Evolutionary conservation across 2,888 invertebrate species (phyloP).

Genomic region (Caenorhabditis sulstoni): DNA sequence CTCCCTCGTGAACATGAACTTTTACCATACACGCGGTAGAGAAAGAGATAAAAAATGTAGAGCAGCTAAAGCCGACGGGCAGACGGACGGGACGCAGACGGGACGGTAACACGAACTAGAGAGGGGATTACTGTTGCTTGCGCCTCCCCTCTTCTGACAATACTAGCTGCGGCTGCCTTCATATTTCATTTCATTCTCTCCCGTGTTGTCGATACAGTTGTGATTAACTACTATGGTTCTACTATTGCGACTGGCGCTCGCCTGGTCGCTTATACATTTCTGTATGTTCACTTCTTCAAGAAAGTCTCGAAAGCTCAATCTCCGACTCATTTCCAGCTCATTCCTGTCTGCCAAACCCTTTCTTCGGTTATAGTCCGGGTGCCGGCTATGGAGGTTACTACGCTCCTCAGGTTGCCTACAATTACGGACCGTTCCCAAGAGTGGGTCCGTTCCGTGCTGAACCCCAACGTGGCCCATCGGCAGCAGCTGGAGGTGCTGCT

Average conservation of each 20-base stretch:
- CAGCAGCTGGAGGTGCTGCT: constrained; percentile 46
- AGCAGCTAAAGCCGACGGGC: constrained; percentile 49
- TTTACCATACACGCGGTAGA: constrained; percentile 19
- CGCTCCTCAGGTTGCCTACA: constrained; percentile 39
- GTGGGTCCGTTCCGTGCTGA: constrained; percentile 71
- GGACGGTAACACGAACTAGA: constrained; percentile 52
- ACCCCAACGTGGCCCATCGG: constrained; percentile 57
- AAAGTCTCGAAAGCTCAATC: neutral
- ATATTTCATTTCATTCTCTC: constrained; percentile 46
- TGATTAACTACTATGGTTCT: constrained; percentile 52
- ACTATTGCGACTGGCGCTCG: constrained; percentile 41
- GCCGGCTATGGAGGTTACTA: constrained; percentile 57
- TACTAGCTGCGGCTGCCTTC: constrained; percentile 43
- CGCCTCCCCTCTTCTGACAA: constrained; percentile 57
- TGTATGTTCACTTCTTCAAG: constrained; percentile 18
- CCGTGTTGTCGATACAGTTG: constrained; percentile 49
- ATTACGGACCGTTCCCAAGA: constrained; percentile 54
- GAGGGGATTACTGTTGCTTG: constrained; percentile 58
- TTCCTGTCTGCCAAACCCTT: constrained; percentile 63
- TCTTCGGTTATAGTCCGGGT: constrained; percentile 60
- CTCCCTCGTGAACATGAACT: constrained; percentile 32
- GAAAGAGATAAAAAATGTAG: constrained; percentile 53
- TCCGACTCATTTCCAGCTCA: constrained; percentile 24
- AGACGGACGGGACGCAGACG: constrained; percentile 23
- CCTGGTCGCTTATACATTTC: constrained; percentile 42